Evolutionary conservation across 2,888 invertebrate genomes (phyloP).

Genomic region (Trilocha varians): DNA sequence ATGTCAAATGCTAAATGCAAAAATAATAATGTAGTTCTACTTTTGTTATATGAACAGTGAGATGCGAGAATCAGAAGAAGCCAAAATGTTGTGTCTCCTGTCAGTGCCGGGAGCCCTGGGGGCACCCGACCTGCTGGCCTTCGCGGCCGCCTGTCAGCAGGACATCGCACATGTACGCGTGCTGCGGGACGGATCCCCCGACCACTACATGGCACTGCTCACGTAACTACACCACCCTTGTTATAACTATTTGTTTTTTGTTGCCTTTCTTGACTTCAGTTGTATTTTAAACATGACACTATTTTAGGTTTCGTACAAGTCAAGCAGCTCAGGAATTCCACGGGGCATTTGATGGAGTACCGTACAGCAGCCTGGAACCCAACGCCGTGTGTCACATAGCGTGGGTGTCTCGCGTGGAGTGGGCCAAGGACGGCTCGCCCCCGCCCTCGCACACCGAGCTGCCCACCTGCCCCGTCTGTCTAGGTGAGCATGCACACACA

Average conservation of each 20-base stretch:
- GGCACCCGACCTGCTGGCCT: conserved; percentile 93
- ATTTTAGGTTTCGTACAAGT: conserved; percentile 77
- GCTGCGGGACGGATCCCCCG: conserved; percentile 91
- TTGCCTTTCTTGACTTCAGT: too few species aligned
- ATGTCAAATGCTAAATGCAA: neutral
- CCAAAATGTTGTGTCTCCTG: conserved; percentile 89
- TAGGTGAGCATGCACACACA: conserved; percentile 59
- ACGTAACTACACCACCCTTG: conserved; percentile 81
- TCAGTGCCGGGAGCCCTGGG: conserved; percentile 93
- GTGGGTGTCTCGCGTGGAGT: conserved; percentile 95
- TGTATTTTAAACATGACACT: too few species aligned
- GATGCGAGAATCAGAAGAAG: conserved; percentile 80
- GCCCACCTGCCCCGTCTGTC: conserved; percentile 96
- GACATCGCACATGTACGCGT: conserved; percentile 94
- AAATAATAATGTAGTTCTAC: too few species aligned
- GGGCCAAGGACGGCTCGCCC: conserved; percentile 81
- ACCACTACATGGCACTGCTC: conserved; percentile 97
- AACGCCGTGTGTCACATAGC: conserved; percentile 94
- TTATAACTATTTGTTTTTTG: too few species aligned
- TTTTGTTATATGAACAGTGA: conserved; percentile 67
- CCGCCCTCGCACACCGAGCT: conserved; percentile 91
- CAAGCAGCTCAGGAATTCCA: conserved; percentile 93
- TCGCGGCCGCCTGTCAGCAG: conserved; percentile 93
- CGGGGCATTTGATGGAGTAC: conserved; percentile 90
- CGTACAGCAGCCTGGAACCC: conserved; percentile 94